Evolutionary conservation across 2,113 vertebrate genomes (phyloP).

Genomic region (Crotalus viridis): DNA sequence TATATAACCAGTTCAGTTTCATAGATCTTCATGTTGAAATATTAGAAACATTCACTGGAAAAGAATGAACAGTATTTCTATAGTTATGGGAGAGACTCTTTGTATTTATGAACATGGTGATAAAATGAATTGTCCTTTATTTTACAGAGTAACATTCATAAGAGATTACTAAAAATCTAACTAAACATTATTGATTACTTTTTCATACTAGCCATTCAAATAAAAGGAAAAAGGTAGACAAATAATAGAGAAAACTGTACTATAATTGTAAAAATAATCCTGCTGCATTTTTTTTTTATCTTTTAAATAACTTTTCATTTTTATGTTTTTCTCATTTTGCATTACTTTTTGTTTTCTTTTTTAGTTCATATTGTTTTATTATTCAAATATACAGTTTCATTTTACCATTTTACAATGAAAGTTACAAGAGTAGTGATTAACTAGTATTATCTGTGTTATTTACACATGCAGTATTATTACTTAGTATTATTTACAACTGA

Average conservation of each 20-base stretch:
- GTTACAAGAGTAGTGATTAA: too few relatives aligned
- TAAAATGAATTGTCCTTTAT: neutral
- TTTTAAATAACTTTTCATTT: too few relatives aligned
- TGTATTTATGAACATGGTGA: neutral
- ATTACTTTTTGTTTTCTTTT: too few relatives aligned
- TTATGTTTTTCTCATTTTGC: too few relatives aligned
- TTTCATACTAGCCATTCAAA: neutral
- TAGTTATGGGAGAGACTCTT: slow-evolving; percentile 5
- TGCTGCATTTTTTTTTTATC: too few relatives aligned
- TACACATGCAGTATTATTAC: neutral
- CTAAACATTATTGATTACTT: neutral
- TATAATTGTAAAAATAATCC: too few relatives aligned
- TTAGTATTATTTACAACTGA: neutral
- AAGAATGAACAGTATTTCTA: slow-evolving; percentile 5
- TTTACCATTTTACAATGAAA: too few relatives aligned
- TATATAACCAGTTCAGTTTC: neutral
- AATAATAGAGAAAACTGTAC: neutral
- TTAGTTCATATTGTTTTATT: too few relatives aligned
- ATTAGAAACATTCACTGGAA: neutral
- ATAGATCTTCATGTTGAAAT: neutral
- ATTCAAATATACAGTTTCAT: too few relatives aligned
- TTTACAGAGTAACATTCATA: neutral
- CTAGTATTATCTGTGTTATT: too few relatives aligned
- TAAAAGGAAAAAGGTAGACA: neutral
- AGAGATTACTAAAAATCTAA: neutral